These are phyloP conservation scores for Argentina silus DNA, from an alignment of 2,797 vertebrate genomes.

Conservation along the genomic window DNA sequence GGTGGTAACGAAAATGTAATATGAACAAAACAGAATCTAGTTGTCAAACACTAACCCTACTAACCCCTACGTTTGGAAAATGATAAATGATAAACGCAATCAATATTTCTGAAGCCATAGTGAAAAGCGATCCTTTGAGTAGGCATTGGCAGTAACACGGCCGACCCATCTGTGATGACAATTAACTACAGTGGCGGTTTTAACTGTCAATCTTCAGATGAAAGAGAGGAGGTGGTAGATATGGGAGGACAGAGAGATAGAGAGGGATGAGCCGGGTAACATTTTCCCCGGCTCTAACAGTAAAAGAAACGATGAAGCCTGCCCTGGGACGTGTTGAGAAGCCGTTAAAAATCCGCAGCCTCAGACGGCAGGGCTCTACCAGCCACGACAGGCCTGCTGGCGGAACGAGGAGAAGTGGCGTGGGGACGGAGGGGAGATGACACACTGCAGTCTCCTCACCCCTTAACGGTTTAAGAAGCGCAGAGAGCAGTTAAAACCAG, in stretches of 20 bases:
- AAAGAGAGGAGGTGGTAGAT: slow-evolving; percentile 9
- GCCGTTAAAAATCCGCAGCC: slow-evolving; percentile 14
- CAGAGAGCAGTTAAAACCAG: background rate
- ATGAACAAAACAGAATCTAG: too few relatives aligned
- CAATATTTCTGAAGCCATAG: too few relatives aligned
- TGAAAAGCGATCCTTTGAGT: too few relatives aligned
- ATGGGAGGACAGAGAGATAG: background rate
- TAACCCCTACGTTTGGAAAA: too few relatives aligned
- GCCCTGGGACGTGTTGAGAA: slow-evolving; percentile 10
- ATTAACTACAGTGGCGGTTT: background rate
- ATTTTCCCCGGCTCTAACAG: slow-evolving; percentile 25
- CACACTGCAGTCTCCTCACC: slow-evolving; percentile 35
- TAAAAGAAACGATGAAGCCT: slow-evolving; percentile 18
- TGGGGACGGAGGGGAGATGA: slow-evolving; percentile 25
- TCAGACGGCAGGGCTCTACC: background rate
- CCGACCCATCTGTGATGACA: background rate
- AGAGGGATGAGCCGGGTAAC: slow-evolving; percentile 20
- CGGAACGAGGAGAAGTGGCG: background rate
- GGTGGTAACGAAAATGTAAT: too few relatives aligned
- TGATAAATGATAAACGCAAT: too few relatives aligned
- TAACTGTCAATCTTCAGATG: slow-evolving; percentile 6
- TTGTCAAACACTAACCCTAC: background rate
- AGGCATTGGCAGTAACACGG: too few relatives aligned
- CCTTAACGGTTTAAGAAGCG: slow-evolving; percentile 42
- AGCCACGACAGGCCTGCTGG: background rate